Base-by-base conservation (phyloP, 53 echinoderm and acorn worm species). In the Stichopus horrens region DNA sequence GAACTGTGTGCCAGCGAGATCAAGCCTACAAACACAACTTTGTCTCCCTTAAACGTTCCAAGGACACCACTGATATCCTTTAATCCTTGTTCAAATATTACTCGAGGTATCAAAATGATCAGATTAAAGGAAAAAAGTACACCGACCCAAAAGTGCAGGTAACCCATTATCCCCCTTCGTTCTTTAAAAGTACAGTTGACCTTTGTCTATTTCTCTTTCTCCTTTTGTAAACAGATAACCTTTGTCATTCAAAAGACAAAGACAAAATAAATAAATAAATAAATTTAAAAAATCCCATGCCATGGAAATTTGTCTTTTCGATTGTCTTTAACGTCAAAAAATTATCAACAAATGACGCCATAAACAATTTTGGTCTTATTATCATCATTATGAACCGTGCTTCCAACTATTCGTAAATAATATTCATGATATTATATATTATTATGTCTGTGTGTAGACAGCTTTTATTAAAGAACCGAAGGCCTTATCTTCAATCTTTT, bases 121-220 rank as follows among this genome's bases (percentile, higher is more conserved):
- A 75, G 75, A 75, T 75, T 37, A 75, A 74, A 74, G 4, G n/a
- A 74, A 75, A 79, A 80, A 80, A 80, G 80, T 80, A 22, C 80
- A 80, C 21, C 21, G 80, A 80, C 52, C 80, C 57, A 6, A 80
- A 80, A 80, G 80, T 81, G 57, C 81, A 81, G 52, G 52, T 58
- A 58, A 81, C 81, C 81, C 81, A 81, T 71, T n/a, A 71, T 71
- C 71, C 71, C 71, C 71, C 71, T 18, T 7, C 21, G 3, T 21
- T 18, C 7, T 56, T n/a, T 18, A 81, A 81, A 81, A 81, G 81
- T 81, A 81, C 81, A 81, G 81, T 53, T 58, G 58, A 56, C 52
- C 58, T 53, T 81, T 51, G 77, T 9, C 59, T 59, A 11, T 59
- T 59, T 37, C 37, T 37, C 37, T 37, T 37, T 37, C 37, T 37